A percentile compares a stretch with the other conserved stretches of the same genome.
phyloP scores from a whole-genome alignment of 2,797 vertebrate genomes.

The Cercopithecus hamlyni region DNA sequence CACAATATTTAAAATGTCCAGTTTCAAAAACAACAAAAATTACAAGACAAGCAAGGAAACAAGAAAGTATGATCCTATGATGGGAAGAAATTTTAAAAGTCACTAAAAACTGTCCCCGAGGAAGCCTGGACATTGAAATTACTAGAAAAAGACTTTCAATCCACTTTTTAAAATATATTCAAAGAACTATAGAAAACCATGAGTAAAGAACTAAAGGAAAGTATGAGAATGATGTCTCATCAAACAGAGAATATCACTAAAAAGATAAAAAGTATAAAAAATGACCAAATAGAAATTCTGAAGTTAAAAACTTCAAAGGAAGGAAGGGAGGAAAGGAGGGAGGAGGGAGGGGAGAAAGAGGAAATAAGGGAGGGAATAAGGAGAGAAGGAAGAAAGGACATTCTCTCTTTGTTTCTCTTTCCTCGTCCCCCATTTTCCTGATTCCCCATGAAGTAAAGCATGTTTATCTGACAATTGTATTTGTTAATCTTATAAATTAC shows the following conservation, averaged over 20 bases:
- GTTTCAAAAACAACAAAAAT: neutral
- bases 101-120: neutral
- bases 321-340: neutral
- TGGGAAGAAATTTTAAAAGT: neutral
- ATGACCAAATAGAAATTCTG: neutral
- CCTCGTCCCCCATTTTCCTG: neutral
- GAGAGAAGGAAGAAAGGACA: too few species aligned
- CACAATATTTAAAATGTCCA: neutral
- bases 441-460: neutral
- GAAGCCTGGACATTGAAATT: neutral
- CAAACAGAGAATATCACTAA: neutral
- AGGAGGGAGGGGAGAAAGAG: neutral
- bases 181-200: neutral
- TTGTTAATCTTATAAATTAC: neutral
- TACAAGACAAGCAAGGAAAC: neutral
- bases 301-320: neutral
- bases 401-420: neutral
- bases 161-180: neutral
- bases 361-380: neutral
- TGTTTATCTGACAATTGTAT: neutral
- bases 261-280: neutral
- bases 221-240: neutral
- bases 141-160: neutral
- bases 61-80: neutral
- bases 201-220: neutral